These are phyloP conservation scores for Colaptes auratus DNA, from an alignment of 2,113 vertebrate genomes.

Conservation along the genomic window DNA sequence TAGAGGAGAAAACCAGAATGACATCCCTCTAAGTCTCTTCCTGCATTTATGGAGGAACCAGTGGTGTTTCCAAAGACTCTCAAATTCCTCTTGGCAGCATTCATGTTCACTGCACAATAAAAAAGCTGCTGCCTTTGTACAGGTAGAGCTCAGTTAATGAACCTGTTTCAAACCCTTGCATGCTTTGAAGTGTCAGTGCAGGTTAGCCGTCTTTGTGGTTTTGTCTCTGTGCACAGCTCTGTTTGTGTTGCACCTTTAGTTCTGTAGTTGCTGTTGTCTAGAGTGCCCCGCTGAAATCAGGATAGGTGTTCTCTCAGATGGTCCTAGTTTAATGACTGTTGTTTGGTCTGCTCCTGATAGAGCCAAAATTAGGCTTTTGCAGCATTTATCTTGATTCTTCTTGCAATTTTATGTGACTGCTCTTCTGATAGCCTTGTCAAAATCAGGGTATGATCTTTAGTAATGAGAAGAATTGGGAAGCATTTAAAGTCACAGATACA, in stretches of 20 bases:
- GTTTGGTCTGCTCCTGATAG: background rate
- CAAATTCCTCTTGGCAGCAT: background rate
- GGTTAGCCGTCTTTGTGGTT: background rate
- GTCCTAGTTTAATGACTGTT: background rate
- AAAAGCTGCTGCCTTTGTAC: background rate
- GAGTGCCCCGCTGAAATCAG: background rate
- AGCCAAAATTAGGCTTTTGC: fast-evolving
- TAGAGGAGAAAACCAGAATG: background rate
- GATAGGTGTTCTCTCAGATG: background rate
- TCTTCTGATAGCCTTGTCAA: background rate
- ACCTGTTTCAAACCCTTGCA: background rate
- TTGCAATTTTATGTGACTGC: background rate
- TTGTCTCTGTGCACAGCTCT: background rate
- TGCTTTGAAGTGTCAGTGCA: background rate
- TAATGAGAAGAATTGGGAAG: background rate
- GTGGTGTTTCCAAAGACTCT: background rate
- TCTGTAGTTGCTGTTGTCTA: background rate
- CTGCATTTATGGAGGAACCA: background rate
- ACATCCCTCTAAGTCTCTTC: background rate
- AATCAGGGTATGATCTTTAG: background rate
- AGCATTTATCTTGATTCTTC: background rate
- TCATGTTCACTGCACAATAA: fast-evolving
- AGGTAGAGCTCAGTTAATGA: background rate
- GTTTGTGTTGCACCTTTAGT: background rate
- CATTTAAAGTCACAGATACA: background rate